Evolutionary conservation across 2,888 invertebrate species (phyloP).

Genomic region (Pyrgus malvae): DNA sequence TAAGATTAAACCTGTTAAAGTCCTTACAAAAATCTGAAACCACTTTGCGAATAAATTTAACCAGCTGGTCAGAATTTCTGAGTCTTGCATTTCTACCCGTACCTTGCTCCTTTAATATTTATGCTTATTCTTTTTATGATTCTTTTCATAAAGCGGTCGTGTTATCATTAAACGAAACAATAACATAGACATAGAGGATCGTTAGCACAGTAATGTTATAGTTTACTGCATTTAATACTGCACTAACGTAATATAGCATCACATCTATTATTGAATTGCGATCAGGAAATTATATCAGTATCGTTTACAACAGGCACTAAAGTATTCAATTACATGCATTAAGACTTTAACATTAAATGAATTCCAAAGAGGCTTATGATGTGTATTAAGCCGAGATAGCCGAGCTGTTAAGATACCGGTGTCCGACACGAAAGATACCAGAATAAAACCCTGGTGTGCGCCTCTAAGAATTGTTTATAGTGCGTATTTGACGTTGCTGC

Average conservation of each 20-base stretch:
- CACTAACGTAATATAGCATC: too few relatives aligned
- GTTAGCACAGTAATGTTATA: neutral
- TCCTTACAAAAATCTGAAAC: neutral
- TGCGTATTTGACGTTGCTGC: too few relatives aligned
- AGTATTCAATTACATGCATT: conserved; percentile 3
- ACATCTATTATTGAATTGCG: conserved; percentile 1
- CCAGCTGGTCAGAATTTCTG: neutral
- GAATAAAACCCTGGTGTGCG: too few relatives aligned
- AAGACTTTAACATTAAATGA: too few relatives aligned
- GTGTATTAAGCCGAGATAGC: too few relatives aligned
- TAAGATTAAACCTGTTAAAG: conserved; percentile 24
- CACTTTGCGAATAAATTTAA: neutral
- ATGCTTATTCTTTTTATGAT: neutral
- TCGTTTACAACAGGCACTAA: conserved; percentile 13
- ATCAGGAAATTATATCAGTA: conserved; percentile 17
- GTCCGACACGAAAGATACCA: too few relatives aligned
- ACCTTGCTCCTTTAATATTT: neutral
- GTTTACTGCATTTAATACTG: neutral
- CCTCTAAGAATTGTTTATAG: too few relatives aligned
- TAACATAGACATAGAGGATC: neutral
- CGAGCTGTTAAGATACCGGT: too few relatives aligned
- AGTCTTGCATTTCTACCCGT: too few relatives aligned
- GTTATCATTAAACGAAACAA: neutral
- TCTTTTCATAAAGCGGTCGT: too few relatives aligned
- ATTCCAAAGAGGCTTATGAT: too few relatives aligned